Conservation (phyloP, 1,140 invertebrate genomes). For the Anadara kagoshimensis region DNA sequence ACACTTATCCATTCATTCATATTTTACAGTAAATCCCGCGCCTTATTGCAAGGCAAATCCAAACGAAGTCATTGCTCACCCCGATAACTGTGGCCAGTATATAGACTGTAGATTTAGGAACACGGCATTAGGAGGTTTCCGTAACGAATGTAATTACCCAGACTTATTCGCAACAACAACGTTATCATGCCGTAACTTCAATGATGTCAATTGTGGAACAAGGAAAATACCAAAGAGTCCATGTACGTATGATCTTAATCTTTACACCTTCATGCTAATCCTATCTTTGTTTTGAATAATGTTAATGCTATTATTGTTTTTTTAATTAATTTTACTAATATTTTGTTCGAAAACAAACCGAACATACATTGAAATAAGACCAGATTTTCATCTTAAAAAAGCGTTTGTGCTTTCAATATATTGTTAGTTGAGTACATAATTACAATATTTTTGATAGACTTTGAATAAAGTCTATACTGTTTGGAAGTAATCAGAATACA, state of each 20-base stretch:
- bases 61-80: constrained; percentile 45
- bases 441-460: too few relatives aligned
- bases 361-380: too few relatives aligned
- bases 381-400: too few relatives aligned
- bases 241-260: constrained; percentile 42
- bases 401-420: too few relatives aligned
- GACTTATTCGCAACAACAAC: constrained; percentile 39
- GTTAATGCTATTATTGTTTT: background rate
- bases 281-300: constrained; percentile 1
- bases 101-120: constrained; percentile 53
- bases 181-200: constrained; percentile 34
- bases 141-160: constrained; percentile 54
- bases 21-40: constrained; percentile 39
- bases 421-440: too few relatives aligned
- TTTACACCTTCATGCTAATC: background rate
- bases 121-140: constrained; percentile 43
- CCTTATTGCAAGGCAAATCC: constrained; percentile 55
- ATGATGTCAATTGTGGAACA: constrained; percentile 42
- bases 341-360: too few relatives aligned
- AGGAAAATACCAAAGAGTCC: constrained; percentile 47
- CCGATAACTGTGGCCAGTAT: constrained; percentile 55
- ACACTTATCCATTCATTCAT: too few relatives aligned
- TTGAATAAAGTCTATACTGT: too few relatives aligned
- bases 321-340: too few relatives aligned
- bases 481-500: too few relatives aligned